Base-by-base conservation (phyloP, 2,797 vertebrate species). In the Poeciliopsis presidionis region DNA sequence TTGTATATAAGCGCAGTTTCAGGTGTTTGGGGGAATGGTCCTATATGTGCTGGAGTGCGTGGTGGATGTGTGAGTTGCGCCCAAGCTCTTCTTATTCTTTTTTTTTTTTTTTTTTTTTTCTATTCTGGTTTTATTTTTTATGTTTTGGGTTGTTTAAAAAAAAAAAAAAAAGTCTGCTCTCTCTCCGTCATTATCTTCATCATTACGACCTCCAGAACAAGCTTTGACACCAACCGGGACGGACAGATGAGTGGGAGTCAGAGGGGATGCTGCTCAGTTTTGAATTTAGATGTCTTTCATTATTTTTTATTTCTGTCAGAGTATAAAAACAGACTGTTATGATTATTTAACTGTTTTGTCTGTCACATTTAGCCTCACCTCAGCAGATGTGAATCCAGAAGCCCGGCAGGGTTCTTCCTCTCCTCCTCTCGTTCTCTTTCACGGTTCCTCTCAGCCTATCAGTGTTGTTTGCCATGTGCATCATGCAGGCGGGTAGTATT, bases 381-480 rank as follows among this genome's bases (percentile, higher is more conserved):
- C 94, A 94, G 95, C 95, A 95, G 95, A 95, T 96, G 96, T 96
- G 95, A 96, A 96, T 94, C 94, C 80, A 70, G 93, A 41, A 94
- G 87, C 92, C 87, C 18, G 78, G 87, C 41, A 83, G 94, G 92
- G 71, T 94, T 82, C 74, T 73, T 51, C 79, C 71, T 75, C 81
- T 73, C 6, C 67, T 75, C 80, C 57, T 76, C 30, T 82, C n/a
- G 84, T 63, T 86, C 72, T 88, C 61, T 91, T 84, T 88, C 86
- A 67, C 81, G 61, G 88, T 88, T 53, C 91, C 90, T 91, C 92
- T 92, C 84, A 77, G 94, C 94, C 95, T 93, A 91, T 94, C 95
- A 95, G 95, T 96, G 95, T 95, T 95, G 92, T 94, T 95, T 92
- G 94, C 93, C 90, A 88, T 85, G 91, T 87, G 93, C 92, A 88